Percentiles rank a stretch among this genome's conserved stretches.
phyloP scores from a whole-genome alignment of 2,888 invertebrate genomes.

The Apodemia duryi region DNA sequence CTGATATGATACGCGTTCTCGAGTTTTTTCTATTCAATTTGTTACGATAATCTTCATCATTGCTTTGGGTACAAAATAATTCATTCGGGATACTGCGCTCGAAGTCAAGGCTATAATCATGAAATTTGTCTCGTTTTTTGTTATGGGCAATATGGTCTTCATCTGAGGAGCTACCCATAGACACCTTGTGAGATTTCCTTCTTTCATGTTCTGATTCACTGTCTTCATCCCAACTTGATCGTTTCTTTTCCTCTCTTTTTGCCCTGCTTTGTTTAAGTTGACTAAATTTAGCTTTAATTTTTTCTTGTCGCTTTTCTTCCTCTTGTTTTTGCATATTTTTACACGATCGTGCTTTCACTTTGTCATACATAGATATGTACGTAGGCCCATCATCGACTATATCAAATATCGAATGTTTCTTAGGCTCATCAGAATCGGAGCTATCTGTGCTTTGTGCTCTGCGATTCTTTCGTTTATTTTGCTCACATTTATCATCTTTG shows the following conservation, averaged over 20 bases:
- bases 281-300: conserved; percentile 93
- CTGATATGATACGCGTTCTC: conserved; percentile 86
- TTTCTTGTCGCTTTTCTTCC: conserved; percentile 91
- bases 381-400: conserved; percentile 93
- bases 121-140: conserved; percentile 70
- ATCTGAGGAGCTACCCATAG: conserved; percentile 78
- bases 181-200: conserved; percentile 58
- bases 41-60: conserved; percentile 71
- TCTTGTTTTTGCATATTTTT: conserved; percentile 96
- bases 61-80: conserved; percentile 66
- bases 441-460: conserved; percentile 81
- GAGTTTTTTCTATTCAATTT: conserved; percentile 84
- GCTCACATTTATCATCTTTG: conserved; percentile 66
- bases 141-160: conserved; percentile 65
- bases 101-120: conserved; percentile 53
- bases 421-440: conserved; percentile 89
- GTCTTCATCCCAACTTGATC: conserved; percentile 94
- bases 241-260: conserved; percentile 92
- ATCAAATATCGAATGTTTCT: conserved; percentile 95
- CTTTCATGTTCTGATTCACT: conserved; percentile 83
- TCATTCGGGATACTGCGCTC: conserved; percentile 71
- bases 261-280: conserved; percentile 92
- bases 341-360: conserved; percentile 95
- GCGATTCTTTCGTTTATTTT: conserved; percentile 61
- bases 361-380: conserved; percentile 98